Conservation (phyloP, 2,888 invertebrate genomes). For the Mystacides longicornis region DNA sequence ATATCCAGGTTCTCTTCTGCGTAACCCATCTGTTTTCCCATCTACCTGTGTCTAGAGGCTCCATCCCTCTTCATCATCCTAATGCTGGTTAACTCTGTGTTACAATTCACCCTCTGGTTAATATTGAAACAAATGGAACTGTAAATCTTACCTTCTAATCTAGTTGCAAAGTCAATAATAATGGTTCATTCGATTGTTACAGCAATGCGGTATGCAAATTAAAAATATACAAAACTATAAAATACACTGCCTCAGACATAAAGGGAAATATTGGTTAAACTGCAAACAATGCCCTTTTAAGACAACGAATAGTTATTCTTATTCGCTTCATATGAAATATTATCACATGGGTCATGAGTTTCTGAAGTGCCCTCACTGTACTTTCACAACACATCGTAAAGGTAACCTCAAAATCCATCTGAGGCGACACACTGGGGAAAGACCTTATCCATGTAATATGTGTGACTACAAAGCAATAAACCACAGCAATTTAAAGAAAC, state of each 20-base stretch:
- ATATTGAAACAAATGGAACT: too few relatives aligned
- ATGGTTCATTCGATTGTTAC: too few relatives aligned
- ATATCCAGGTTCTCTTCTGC: too few relatives aligned
- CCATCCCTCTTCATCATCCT: too few relatives aligned
- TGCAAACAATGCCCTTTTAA: neutral
- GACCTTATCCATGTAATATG: neutral
- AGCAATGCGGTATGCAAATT: neutral
- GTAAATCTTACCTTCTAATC: too few relatives aligned
- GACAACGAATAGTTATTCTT: neutral
- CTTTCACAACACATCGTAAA: neutral
- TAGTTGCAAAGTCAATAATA: too few relatives aligned
- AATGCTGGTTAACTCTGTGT: too few relatives aligned
- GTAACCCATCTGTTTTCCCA: too few relatives aligned
- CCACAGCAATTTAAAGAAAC: conserved; percentile 1
- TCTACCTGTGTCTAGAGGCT: too few relatives aligned
- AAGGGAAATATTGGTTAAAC: neutral
- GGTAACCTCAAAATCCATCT: neutral
- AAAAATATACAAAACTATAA: neutral
- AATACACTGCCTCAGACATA: neutral
- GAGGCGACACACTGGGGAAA: neutral
- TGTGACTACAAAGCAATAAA: conserved; percentile 4
- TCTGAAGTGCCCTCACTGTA: neutral
- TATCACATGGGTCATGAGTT: neutral
- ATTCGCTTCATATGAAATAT: neutral
- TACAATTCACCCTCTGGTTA: too few relatives aligned